phyloP scores from a whole-genome alignment of 2,113 vertebrate species.

The Heptranchias perlo region DNA sequence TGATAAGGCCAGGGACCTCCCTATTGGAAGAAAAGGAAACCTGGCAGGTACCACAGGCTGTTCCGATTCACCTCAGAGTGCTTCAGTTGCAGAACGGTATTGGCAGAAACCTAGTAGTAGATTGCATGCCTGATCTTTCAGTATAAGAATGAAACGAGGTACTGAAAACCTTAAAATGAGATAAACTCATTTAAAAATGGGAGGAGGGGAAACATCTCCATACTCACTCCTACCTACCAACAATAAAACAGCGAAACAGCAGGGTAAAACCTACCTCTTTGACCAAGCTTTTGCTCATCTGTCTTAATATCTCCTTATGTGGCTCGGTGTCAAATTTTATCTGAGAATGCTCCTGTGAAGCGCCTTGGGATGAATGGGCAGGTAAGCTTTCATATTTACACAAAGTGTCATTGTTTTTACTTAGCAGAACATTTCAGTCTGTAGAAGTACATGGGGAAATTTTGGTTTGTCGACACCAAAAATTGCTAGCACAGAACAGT shows the following conservation, averaged over 20 bases:
- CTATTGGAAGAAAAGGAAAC: background rate
- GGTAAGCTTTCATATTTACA: background rate
- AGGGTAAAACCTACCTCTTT: background rate
- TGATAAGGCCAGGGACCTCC: background rate
- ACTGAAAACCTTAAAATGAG: background rate
- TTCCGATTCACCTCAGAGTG: background rate
- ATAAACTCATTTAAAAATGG: background rate
- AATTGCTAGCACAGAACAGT: background rate
- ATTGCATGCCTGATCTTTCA: background rate
- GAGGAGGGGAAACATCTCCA: background rate
- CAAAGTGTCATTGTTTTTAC: background rate
- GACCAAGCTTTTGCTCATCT: background rate
- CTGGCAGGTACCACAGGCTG: background rate
- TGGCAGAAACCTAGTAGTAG: background rate
- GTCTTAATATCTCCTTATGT: background rate
- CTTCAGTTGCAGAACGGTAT: background rate
- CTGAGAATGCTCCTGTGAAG: background rate
- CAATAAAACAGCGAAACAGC: background rate
- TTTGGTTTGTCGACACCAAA: background rate
- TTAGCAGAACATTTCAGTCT: background rate
- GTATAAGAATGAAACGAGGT: background rate
- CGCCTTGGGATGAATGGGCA: background rate
- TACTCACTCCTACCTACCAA: background rate
- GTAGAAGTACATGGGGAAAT: background rate
- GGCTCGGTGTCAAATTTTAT: background rate